These are phyloP conservation scores for Chaetodon trifasciatus DNA, from an alignment of 2,797 vertebrate genomes.

Conservation along the genomic window DNA sequence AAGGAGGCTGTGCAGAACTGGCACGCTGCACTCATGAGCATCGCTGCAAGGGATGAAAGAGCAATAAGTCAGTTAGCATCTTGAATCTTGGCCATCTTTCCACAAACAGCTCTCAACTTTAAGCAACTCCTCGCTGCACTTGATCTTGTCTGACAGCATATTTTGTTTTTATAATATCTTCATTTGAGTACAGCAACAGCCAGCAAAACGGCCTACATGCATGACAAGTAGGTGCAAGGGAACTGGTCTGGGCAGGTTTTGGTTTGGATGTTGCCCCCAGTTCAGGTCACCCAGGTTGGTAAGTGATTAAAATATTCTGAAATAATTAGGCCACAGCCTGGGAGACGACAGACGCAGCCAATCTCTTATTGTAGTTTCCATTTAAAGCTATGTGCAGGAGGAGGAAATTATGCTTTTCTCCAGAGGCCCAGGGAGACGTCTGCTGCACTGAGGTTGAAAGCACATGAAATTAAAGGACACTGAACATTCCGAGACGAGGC, in stretches of 20 bases:
- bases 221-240: constrained; percentile 47
- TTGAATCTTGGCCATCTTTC: constrained; percentile 64
- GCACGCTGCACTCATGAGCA: constrained; percentile 74
- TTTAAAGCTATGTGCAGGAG: constrained; percentile 71
- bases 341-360: constrained; percentile 53
- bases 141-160: constrained; percentile 47
- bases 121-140: constrained; percentile 12
- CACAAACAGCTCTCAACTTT: constrained; percentile 33
- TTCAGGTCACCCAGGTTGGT: constrained; percentile 36
- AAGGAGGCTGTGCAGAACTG: constrained; percentile 82
- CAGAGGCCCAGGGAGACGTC: constrained; percentile 64
- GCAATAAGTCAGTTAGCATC: constrained; percentile 54
- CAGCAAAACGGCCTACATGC: constrained; percentile 39
- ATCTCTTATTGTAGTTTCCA: constrained; percentile 74
- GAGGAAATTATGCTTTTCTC: constrained; percentile 72
- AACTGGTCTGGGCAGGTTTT: constrained; percentile 31
- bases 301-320: constrained; percentile 65
- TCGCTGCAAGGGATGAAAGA: constrained; percentile 73
- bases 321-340: constrained; percentile 75
- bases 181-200: constrained; percentile 63
- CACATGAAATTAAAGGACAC: constrained; percentile 74
- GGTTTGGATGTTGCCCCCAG: constrained; percentile 36
- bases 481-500: constrained; percentile 75
- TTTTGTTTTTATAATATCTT: constrained; percentile 54
- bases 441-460: constrained; percentile 65